Evolutionary conservation across 2,113 vertebrate species (phyloP).

Genomic region (Grantiella picta): DNA sequence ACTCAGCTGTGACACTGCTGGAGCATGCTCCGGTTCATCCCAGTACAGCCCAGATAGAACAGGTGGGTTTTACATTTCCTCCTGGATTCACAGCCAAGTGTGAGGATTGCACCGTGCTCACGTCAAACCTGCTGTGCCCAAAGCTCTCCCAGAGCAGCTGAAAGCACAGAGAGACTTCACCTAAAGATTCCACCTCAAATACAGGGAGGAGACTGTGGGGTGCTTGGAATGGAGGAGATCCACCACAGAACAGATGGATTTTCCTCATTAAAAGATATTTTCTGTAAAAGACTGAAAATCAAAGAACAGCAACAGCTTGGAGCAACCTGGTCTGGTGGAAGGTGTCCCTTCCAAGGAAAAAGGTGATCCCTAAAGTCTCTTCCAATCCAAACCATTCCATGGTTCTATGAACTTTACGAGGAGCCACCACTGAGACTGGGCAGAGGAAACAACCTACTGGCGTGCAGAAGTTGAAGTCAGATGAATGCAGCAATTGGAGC

Average conservation of each 20-base stretch:
- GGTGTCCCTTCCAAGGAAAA: background rate
- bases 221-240: background rate
- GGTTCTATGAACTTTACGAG: background rate
- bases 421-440: background rate
- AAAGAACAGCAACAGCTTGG: background rate
- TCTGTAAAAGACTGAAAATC: background rate
- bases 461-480: background rate
- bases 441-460: background rate
- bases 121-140: fast-evolving
- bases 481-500: background rate
- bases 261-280: background rate
- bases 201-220: fast-evolving
- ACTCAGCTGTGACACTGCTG: background rate
- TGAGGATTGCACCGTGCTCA: fast-evolving
- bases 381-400: background rate
- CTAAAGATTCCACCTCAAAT: background rate
- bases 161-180: background rate
- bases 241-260: background rate
- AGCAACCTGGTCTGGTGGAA: background rate
- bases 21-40: background rate
- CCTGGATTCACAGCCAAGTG: background rate
- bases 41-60: background rate
- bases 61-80: background rate
- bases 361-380: background rate
- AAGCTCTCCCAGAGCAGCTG: background rate